These are phyloP conservation scores for Chlorospingus flavigularis DNA, from an alignment of 2,797 vertebrate genomes.

Conservation along the genomic window DNA sequence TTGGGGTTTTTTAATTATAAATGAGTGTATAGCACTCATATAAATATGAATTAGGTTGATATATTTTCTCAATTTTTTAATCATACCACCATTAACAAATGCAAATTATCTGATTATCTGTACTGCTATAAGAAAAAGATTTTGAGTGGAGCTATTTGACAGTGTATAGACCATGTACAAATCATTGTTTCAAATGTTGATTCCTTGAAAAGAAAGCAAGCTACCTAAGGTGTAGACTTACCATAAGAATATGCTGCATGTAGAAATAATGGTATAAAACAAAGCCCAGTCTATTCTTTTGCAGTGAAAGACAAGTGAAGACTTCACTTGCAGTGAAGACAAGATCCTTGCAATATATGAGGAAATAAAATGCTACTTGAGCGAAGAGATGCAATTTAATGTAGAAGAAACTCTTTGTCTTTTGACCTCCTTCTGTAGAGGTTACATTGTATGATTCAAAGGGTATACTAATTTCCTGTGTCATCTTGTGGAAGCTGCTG, in stretches of 20 bases:
- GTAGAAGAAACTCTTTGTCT: neutral
- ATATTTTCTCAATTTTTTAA: neutral
- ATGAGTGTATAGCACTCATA: neutral
- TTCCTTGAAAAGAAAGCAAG: neutral
- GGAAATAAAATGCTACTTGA: neutral
- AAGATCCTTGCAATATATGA: neutral
- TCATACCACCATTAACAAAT: neutral
- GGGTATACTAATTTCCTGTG: neutral
- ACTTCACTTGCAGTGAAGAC: neutral
- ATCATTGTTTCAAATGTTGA: neutral
- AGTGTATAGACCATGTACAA: neutral
- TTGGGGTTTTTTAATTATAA: neutral
- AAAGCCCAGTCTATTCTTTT: neutral
- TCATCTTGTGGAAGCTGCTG: neutral
- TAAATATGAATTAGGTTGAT: neutral
- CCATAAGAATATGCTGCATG: neutral
- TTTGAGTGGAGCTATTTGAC: neutral
- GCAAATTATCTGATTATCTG: neutral
- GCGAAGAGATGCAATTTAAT: neutral
- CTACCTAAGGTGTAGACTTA: neutral
- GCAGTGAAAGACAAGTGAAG: neutral
- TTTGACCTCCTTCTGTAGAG: rapidly evolving
- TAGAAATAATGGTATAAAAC: neutral
- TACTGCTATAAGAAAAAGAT: neutral
- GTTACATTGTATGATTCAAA: neutral